These are phyloP conservation scores for Odontamblyopus rebecca DNA, from an alignment of 2,797 vertebrate species.

Conservation along the genomic window DNA sequence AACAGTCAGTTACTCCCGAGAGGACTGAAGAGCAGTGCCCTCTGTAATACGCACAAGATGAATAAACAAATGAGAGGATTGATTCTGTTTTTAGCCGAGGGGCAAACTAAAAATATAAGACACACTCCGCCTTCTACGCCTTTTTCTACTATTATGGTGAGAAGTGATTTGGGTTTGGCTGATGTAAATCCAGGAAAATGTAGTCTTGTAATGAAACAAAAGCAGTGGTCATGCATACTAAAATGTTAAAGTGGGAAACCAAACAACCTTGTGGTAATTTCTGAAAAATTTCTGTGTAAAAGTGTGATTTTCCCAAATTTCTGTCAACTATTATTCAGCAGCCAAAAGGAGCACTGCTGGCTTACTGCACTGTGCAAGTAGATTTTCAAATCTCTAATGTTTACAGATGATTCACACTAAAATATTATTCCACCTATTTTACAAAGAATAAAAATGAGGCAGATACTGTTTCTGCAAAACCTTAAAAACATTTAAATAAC, in stretches of 20 bases:
- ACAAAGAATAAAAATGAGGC: neutral
- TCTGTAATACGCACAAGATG: conserved; percentile 36
- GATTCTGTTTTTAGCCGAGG: conserved; percentile 38
- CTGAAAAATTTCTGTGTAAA: too few species aligned
- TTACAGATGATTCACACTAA: neutral
- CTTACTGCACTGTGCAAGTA: neutral
- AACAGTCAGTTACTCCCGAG: conserved; percentile 27
- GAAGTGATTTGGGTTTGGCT: conserved; percentile 9
- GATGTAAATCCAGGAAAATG: neutral
- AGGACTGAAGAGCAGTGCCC: conserved; percentile 32
- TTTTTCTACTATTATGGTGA: conserved; percentile 5
- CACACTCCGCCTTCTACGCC: conserved; percentile 2
- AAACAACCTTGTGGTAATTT: too few species aligned
- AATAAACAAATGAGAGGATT: conserved; percentile 46
- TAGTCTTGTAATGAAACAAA: too few species aligned
- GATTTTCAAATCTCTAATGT: neutral
- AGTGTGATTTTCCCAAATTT: neutral
- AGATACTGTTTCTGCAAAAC: neutral
- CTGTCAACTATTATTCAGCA: neutral
- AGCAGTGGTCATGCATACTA: too few species aligned
- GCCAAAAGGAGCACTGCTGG: neutral
- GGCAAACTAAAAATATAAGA: conserved; percentile 14
- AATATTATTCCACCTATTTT: neutral
- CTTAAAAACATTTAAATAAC: conserved; percentile 2
- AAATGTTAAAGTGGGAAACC: neutral